Evolutionary conservation across 2,888 invertebrate species (phyloP).

Genomic region (Gymnoscelis rufifasciata): DNA sequence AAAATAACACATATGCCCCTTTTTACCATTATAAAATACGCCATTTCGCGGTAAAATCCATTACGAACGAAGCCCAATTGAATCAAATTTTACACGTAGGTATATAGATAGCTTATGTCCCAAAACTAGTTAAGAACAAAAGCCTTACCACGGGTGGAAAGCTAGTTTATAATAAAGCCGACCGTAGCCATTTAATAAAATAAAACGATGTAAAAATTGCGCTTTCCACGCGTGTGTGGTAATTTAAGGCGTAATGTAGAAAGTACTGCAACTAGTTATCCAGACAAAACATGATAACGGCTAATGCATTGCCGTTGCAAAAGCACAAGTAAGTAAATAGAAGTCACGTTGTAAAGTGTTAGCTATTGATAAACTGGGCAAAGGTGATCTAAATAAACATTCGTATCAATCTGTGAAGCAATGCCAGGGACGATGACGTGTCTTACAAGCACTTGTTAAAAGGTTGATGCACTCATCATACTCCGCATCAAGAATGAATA

Average conservation of each 20-base stretch:
- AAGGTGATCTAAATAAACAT: conserved; percentile 40
- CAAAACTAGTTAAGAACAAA: too few relatives aligned
- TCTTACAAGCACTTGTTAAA: conserved; percentile 26
- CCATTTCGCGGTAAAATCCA: too few relatives aligned
- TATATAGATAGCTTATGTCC: too few relatives aligned
- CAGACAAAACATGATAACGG: conserved; percentile 18
- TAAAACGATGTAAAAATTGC: too few relatives aligned
- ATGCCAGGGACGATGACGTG: conserved; percentile 28
- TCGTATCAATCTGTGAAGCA: conserved; percentile 41
- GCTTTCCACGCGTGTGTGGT: too few relatives aligned
- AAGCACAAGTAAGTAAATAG: conserved; percentile 32
- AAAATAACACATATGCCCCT: too few relatives aligned
- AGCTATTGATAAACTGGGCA: conserved; percentile 25
- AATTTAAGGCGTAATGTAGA: not conserved
- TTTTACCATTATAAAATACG: too few relatives aligned
- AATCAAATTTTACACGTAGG: too few relatives aligned
- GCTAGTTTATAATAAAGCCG: too few relatives aligned
- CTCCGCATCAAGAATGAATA: conserved; percentile 10
- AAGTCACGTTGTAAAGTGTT: conserved; percentile 33
- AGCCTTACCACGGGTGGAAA: too few relatives aligned
- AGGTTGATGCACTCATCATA: conserved; percentile 31
- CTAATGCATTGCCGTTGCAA: conserved; percentile 30
- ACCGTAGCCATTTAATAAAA: too few relatives aligned
- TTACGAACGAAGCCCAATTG: too few relatives aligned
- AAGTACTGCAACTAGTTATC: conserved; percentile 9